Evolutionary conservation across 2,797 vertebrate species (phyloP), one percentile per base, ranked within the genome.

Genomic region (Sebastes alutus): DNA sequence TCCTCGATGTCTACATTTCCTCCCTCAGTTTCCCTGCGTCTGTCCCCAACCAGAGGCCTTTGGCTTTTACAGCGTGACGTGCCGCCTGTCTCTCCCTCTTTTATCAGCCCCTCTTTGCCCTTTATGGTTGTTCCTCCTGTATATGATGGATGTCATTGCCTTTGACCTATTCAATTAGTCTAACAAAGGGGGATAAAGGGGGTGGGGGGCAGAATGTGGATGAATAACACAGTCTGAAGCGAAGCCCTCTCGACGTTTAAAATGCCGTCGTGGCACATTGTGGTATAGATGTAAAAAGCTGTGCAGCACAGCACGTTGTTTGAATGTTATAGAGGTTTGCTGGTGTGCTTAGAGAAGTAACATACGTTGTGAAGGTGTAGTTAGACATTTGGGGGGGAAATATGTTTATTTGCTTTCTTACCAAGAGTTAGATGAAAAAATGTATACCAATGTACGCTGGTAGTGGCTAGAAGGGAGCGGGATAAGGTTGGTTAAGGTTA

Each of bases 21-120:
- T 70, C 56, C 56, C 80, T 72, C 35, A 52, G 49, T 52, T 58
- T 56, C 20, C 33, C 66, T 79, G 69, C 16, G 4, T 77, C 68
- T 69, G 33, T 81, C 22, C 35, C 27, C 12, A 38, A 59, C 75
- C 29, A 55, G 82, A 85, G 81, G 83, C 83, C 83, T 88, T 82
- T 81, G 79, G 52, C 77, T 89, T 84, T 88, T 81, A 75, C 75
- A 55, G 49, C 22, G 7, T 72, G 83, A 59, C 35, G 58, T 80
- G 22, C 72, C 20, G 33, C 74, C 49, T 91, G 89, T 91, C 90
- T 87, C 84, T 84, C 83, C 88, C 72, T 82, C 80, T 91, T 92
- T 78, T 76, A 75, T 93, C 90, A 88, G 76, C 46, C 54, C 64
- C 10, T 49, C 58, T n/a, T 78, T 91, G 86, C 88, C 89, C 90